These are phyloP conservation scores for Gerris lacustris DNA, from an alignment of 2,888 invertebrate species.

Conservation along the genomic window DNA sequence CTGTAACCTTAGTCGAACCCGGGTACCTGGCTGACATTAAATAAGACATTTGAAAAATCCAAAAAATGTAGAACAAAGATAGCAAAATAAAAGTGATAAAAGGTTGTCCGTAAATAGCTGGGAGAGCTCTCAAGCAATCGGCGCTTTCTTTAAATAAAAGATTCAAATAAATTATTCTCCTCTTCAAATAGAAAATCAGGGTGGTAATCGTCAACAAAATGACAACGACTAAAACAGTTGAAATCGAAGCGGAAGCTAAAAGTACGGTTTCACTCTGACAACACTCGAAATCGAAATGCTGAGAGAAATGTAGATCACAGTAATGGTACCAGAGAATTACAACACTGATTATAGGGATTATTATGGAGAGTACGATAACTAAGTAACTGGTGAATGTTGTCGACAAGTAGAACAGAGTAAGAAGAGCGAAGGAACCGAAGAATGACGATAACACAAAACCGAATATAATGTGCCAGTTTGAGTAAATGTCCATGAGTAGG, in stretches of 20 bases:
- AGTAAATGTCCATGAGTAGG: conserved; percentile 74
- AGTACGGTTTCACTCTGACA: conserved; percentile 14
- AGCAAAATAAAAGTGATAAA: conserved; percentile 69
- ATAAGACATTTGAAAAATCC: conserved; percentile 74
- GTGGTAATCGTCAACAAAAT: conserved; percentile 42
- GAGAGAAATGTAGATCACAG: conserved; percentile 54
- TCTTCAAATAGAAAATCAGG: conserved; percentile 62
- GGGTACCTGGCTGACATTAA: conserved; percentile 73
- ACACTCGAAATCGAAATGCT: conserved; percentile 18
- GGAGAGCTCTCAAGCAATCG: conserved; percentile 70
- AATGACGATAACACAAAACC: conserved; percentile 67
- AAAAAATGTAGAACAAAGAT: conserved; percentile 66
- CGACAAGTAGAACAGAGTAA: conserved; percentile 15
- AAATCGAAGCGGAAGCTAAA: conserved; percentile 5
- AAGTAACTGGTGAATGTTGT: conserved; percentile 14
- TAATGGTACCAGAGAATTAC: conserved; percentile 81
- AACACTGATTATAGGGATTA: conserved; percentile 44
- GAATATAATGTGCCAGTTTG: conserved; percentile 76
- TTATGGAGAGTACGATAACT: background rate
- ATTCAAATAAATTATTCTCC: conserved; percentile 68
- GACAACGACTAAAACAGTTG: conserved; percentile 47
- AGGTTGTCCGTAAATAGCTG: conserved; percentile 73
- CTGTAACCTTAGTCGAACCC: background rate
- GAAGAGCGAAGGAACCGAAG: conserved; percentile 17
- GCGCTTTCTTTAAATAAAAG: conserved; percentile 82